These are phyloP conservation scores for Triops longicaudatus DNA, from an alignment of 1,140 invertebrate genomes.

Conservation along the genomic window DNA sequence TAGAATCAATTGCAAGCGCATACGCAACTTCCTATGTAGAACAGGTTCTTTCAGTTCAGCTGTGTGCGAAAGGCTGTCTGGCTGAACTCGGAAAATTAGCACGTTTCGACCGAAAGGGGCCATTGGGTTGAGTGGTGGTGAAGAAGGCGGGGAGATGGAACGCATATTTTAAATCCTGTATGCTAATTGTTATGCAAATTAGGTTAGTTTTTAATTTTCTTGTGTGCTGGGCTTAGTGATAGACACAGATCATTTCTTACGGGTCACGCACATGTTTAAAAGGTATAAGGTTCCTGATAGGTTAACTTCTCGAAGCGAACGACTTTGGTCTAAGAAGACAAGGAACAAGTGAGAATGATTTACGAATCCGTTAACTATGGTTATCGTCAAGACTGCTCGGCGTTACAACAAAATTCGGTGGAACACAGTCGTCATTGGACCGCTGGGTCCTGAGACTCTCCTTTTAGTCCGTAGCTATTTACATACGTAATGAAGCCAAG, in stretches of 20 bases:
- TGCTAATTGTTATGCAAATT: conserved; percentile 12
- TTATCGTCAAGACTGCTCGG: background rate
- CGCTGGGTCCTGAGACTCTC: background rate
- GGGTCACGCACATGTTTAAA: background rate
- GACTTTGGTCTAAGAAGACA: background rate
- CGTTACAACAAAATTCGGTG: background rate
- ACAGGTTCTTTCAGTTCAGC: background rate
- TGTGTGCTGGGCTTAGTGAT: background rate
- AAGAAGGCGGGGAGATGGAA: background rate
- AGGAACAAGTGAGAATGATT: background rate
- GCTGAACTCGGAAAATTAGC: background rate
- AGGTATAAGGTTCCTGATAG: conserved; percentile 5
- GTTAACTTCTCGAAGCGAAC: background rate
- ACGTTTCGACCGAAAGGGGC: background rate
- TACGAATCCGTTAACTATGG: background rate
- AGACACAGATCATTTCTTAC: background rate
- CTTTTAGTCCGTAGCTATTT: background rate
- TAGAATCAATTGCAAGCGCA: background rate
- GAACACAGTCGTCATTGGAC: conserved; percentile 1
- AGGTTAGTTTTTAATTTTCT: conserved; percentile 7
- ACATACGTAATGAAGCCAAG: conserved; percentile 8
- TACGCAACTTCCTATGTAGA: background rate
- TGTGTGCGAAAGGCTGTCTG: background rate
- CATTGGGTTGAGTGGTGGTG: no score
- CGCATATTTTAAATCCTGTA: background rate